Percentiles rank a stretch among this genome's conserved stretches.
phyloP scores from a whole-genome alignment of 2,888 invertebrate genomes.

The Brassicogethes aeneus region DNA sequence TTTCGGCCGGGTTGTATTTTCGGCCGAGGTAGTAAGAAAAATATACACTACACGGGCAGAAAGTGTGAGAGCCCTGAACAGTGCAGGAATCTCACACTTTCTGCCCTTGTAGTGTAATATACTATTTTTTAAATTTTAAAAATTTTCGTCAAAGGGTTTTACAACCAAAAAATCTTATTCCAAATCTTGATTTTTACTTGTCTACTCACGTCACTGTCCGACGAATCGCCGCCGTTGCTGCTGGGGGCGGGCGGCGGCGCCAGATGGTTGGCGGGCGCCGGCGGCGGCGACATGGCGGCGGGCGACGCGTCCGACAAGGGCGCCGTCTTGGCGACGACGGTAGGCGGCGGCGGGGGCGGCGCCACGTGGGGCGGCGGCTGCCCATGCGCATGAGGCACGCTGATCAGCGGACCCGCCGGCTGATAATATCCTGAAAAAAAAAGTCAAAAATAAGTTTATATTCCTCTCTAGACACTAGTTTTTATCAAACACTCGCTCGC shows the following conservation, averaged over 20 bases:
- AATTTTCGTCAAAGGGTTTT: too few relatives aligned
- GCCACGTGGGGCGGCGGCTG: constrained; percentile 38
- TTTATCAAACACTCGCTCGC: too few relatives aligned
- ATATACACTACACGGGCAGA: too few relatives aligned
- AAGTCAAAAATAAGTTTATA: constrained; percentile 3
- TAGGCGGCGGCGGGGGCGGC: constrained; percentile 45
- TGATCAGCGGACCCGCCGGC: constrained; percentile 84
- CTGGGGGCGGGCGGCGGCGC: constrained; percentile 34
- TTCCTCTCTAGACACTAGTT: constrained; percentile 3
- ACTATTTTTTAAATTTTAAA: too few relatives aligned
- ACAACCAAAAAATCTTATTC: too few relatives aligned
- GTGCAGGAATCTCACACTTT: too few relatives aligned
- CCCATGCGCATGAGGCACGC: constrained; percentile 45
- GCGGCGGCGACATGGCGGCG: constrained; percentile 46
- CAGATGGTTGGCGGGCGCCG: constrained; percentile 43
- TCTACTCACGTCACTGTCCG: constrained; percentile 39
- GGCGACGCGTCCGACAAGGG: constrained; percentile 35
- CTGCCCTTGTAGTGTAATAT: too few relatives aligned
- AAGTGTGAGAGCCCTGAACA: too few relatives aligned
- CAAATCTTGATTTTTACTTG: background rate
- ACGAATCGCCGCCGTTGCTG: constrained; percentile 38
- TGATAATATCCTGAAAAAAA: constrained; percentile 73
- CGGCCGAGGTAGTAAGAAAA: too few relatives aligned
- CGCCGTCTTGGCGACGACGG: constrained; percentile 35
- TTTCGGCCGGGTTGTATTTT: too few relatives aligned